Evolutionary conservation across 2,797 vertebrate species (phyloP), one percentile per base, ranked within the genome.

Genomic region (Anguilla megastoma): DNA sequence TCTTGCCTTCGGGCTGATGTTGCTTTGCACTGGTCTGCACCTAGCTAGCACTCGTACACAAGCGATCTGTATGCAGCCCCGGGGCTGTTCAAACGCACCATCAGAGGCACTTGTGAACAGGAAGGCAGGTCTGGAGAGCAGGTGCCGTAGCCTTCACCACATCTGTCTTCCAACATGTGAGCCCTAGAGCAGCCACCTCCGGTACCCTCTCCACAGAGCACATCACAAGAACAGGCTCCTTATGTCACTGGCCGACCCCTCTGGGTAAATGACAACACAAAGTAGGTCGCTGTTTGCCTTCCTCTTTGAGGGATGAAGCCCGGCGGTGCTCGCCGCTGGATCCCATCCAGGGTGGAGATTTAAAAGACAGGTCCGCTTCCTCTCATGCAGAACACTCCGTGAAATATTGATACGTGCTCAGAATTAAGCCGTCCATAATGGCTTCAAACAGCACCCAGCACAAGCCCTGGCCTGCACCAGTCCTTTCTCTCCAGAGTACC

Each of bases 381-480:
- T 24, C 79, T 50, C 79, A 82, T 50, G 79, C 41, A 50, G 41
- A 50, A 82, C 16, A 8, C 21, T 9, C 41, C 1, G 18, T 82
- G 79, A 82, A 82, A 82, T 82, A 82, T 82, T 82, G 41, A 82
- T 82, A 82, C 27, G 45, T 3, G 79, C 79, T 82, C 24, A 82
- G 79, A 48, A 82, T 50, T 82, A 82, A 82, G 79, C 79, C 79
- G 16, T 50, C 45, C 27, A 9, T 24, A n/a, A 21, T 21, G 45
- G 9, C 45, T 50, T 82, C 79, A 82, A 82, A 48, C 21, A 48
- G 45, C 45, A n/a, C 79, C 1, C 36, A n/a, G 79, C 12, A 21
- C 30, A 33, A 76, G 3, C 33, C 33, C 33, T 41, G 12, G 18
- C 36, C 36, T 76, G 79, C 9, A 50, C 41, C 41, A 27, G 45